Evolutionary conservation across 2,113 vertebrate genomes (phyloP).

Genomic region (Neodon shergylaensis): DNA sequence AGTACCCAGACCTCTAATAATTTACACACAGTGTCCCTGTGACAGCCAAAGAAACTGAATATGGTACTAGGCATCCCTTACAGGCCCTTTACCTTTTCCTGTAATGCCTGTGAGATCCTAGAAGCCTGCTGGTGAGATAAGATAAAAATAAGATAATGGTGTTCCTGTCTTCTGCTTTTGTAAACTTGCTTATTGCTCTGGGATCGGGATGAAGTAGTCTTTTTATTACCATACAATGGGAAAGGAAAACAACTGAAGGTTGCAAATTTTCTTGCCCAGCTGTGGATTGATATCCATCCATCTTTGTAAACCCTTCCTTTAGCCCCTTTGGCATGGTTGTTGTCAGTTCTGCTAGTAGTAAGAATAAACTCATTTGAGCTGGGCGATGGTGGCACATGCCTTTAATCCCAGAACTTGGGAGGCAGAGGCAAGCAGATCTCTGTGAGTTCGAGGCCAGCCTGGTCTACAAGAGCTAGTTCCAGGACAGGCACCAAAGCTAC

Average conservation of each 20-base stretch:
- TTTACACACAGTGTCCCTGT: not conserved
- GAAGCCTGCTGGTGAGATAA: not conserved
- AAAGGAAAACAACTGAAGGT: not conserved
- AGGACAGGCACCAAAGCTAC: no score
- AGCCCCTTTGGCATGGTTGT: not conserved
- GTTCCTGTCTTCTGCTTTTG: not conserved
- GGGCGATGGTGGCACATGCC: no score
- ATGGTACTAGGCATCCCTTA: not conserved
- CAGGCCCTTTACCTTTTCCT: not conserved
- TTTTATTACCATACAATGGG: not conserved
- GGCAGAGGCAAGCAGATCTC: no score
- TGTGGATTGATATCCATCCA: not conserved
- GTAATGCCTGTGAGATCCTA: no score
- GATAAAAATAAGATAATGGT: not conserved
- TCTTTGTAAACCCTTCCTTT: not conserved
- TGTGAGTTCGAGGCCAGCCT: no score
- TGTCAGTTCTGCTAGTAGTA: not conserved
- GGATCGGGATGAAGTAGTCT: not conserved
- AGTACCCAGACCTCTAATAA: not conserved
- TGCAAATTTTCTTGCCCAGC: not conserved
- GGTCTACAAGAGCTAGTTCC: no score
- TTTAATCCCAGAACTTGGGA: no score
- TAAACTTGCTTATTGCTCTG: not conserved
- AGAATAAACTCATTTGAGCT: not conserved
- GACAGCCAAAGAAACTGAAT: not conserved